Conservation (phyloP, 2,113 vertebrate genomes). For the Ceratotherium simum region DNA sequence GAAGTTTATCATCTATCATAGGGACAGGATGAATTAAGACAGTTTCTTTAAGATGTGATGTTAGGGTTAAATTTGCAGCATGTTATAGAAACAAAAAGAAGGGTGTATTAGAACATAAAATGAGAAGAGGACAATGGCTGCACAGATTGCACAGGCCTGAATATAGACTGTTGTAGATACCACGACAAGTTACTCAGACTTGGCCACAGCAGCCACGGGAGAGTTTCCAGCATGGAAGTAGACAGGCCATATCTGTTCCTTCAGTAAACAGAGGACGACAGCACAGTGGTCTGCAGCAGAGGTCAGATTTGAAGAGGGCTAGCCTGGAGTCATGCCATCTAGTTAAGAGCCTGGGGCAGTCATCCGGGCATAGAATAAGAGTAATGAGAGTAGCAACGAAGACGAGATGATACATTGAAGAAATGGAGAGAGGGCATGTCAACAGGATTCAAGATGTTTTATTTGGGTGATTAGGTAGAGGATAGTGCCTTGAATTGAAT, state of each 20-base stretch:
- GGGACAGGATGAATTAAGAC: neutral
- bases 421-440: neutral
- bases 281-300: neutral
- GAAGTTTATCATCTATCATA: neutral
- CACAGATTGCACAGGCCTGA: neutral
- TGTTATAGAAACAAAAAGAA: neutral
- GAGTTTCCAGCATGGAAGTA: neutral
- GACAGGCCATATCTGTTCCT: neutral
- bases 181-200: neutral
- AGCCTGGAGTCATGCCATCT: neutral
- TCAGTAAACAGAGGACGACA: neutral
- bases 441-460: neutral
- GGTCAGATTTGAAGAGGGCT: neutral
- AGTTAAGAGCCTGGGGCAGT: neutral
- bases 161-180: neutral
- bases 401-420: neutral
- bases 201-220: neutral
- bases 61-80: neutral
- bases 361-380: neutral
- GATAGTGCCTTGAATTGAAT: neutral
- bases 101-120: neutral
- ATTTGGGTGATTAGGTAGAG: neutral
- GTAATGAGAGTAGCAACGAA: neutral
- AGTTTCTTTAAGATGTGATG: neutral
- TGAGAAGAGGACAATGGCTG: neutral